Percentiles rank a stretch among this genome's conserved stretches.
phyloP scores from a whole-genome alignment of 1,140 invertebrate species.

The Cephus cinctus region DNA sequence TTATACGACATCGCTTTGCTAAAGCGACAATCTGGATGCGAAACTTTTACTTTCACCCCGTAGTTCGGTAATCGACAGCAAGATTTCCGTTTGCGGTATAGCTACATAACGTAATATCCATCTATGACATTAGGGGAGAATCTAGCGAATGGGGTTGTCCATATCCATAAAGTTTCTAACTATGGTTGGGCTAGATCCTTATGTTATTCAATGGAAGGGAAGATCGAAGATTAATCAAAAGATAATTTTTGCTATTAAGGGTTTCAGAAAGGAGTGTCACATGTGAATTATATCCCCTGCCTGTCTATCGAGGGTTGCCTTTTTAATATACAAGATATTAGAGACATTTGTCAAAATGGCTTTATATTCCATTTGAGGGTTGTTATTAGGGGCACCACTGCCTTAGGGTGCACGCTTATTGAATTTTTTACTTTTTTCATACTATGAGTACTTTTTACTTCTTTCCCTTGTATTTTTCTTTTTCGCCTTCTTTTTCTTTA shows the following conservation, averaged over 20 bases:
- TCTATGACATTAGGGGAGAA: too few relatives aligned
- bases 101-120: too few relatives aligned
- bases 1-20: too few relatives aligned
- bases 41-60: too few relatives aligned
- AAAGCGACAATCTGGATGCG: too few relatives aligned
- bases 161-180: neutral
- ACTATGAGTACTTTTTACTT: neutral
- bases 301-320: neutral
- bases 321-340: neutral
- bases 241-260: conserved; percentile 20
- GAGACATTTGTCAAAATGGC: neutral
- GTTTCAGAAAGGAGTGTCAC: conserved; percentile 1
- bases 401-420: neutral
- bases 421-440: neutral
- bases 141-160: too few relatives aligned
- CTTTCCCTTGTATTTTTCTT: neutral
- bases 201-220: too few relatives aligned
- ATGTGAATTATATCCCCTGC: conserved; percentile 11
- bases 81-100: too few relatives aligned
- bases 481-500: too few relatives aligned
- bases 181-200: conserved; percentile 2
- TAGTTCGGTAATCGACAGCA: too few relatives aligned
- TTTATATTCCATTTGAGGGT: neutral
- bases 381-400: neutral
- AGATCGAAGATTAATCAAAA: conserved; percentile 17